Conservation (phyloP, 1,140 invertebrate species). For the Mercenaria mercenaria region DNA sequence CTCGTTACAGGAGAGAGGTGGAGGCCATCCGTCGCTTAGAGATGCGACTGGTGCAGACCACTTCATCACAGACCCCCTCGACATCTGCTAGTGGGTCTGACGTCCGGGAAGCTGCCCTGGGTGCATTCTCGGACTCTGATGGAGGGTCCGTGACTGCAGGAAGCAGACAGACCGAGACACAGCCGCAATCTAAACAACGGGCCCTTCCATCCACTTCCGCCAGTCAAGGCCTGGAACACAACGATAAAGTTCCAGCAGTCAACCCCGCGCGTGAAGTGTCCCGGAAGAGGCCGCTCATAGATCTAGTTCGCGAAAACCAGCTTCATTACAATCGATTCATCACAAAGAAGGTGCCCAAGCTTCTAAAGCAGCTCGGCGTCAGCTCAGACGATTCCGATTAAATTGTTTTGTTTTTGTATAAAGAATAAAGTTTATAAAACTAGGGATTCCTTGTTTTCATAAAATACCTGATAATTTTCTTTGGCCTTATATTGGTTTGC, state of each 20-base stretch:
- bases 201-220: neutral
- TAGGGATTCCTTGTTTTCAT: neutral
- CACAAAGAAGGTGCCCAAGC: no score
- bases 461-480: neutral
- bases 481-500: neutral
- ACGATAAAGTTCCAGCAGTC: neutral
- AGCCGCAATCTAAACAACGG: neutral
- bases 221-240: neutral
- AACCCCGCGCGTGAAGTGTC: no score
- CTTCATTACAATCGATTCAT: no score
- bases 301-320: neutral
- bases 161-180: neutral
- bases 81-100: constrained; percentile 6
- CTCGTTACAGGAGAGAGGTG: no score
- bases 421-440: no score
- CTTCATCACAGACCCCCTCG: constrained; percentile 18
- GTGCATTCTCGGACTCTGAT: constrained; percentile 6
- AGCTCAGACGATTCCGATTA: neutral
- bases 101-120: constrained; percentile 2
- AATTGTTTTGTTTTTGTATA: neutral
- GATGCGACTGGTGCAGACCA: neutral
- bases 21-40: no score
- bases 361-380: no score
- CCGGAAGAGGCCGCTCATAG: constrained; percentile 1
- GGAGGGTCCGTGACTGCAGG: neutral